phyloP scores from a whole-genome alignment of 2,888 invertebrate species.

The Caradrina kadenii region DNA sequence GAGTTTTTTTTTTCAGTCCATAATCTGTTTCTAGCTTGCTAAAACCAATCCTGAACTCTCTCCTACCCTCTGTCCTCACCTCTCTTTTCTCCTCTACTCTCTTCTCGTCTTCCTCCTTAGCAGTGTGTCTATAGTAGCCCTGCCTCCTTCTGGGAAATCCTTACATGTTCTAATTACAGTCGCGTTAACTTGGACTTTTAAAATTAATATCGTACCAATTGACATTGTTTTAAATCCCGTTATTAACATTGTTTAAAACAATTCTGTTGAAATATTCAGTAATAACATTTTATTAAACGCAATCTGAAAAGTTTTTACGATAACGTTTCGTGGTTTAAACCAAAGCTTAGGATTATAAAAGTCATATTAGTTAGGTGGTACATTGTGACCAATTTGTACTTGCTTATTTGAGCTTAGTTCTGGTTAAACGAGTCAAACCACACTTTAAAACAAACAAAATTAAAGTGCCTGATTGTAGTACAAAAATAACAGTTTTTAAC shows the following conservation, averaged over 20 bases:
- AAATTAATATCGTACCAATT: slow-evolving; percentile 22
- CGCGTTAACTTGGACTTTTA: background rate
- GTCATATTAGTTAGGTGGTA: background rate
- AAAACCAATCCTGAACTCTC: too few species aligned
- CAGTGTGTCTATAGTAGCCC: background rate
- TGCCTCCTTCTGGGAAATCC: background rate
- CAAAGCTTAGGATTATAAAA: slow-evolving; percentile 9
- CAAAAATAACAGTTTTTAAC: too few species aligned
- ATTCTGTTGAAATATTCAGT: slow-evolving; percentile 31
- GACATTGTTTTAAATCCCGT: slow-evolving; percentile 18
- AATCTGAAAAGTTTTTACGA: slow-evolving; percentile 47
- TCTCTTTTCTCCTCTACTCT: too few species aligned
- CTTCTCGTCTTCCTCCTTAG: too few species aligned
- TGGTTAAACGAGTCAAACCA: background rate
- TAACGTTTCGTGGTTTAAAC: slow-evolving; percentile 22
- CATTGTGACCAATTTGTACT: slow-evolving; percentile 11
- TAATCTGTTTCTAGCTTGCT: too few species aligned
- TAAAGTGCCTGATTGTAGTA: too few species aligned
- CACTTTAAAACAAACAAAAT: background rate
- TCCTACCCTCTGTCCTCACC: too few species aligned
- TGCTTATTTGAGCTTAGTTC: slow-evolving; percentile 2
- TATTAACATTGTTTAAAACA: slow-evolving; percentile 42
- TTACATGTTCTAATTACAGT: slow-evolving; percentile 12
- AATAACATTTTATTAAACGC: slow-evolving; percentile 40
- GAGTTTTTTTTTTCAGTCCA: too few species aligned